Evolutionary conservation across 2,888 invertebrate species (phyloP).

Genomic region (Pardosa pseudoannulata): DNA sequence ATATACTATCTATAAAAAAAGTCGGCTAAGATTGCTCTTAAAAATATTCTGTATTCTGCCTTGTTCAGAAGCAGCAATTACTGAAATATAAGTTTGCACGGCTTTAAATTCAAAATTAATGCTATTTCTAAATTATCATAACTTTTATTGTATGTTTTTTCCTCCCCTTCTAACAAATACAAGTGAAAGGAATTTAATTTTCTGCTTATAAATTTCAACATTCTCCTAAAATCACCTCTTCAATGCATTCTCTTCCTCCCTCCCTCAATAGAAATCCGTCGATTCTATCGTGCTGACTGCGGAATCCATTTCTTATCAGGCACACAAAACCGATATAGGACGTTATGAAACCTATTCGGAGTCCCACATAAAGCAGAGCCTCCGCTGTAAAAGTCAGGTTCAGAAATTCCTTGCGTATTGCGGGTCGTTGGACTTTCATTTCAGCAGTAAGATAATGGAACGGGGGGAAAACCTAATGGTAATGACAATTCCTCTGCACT

Average conservation of each 20-base stretch:
- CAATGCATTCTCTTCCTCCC: neutral
- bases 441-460: constrained; percentile 59
- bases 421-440: constrained; percentile 58
- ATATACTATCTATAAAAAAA: too few relatives aligned
- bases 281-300: constrained; percentile 15
- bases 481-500: constrained; percentile 39
- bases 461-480: constrained; percentile 33
- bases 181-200: constrained; percentile 17
- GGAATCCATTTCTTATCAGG: constrained; percentile 44
- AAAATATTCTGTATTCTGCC: too few relatives aligned
- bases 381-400: constrained; percentile 59
- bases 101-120: too few relatives aligned
- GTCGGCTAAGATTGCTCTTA: too few relatives aligned
- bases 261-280: neutral
- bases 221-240: neutral
- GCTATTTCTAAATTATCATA: too few relatives aligned
- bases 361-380: constrained; percentile 40
- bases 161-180: neutral
- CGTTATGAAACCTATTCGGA: constrained; percentile 52
- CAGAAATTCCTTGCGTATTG: constrained; percentile 41
- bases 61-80: too few relatives aligned
- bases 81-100: too few relatives aligned
- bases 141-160: too few relatives aligned
- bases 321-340: constrained; percentile 61
- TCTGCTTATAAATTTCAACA: constrained; percentile 1